These are phyloP conservation scores for Antennarius striatus DNA, from an alignment of 2,113 vertebrate genomes.

Conservation along the genomic window DNA sequence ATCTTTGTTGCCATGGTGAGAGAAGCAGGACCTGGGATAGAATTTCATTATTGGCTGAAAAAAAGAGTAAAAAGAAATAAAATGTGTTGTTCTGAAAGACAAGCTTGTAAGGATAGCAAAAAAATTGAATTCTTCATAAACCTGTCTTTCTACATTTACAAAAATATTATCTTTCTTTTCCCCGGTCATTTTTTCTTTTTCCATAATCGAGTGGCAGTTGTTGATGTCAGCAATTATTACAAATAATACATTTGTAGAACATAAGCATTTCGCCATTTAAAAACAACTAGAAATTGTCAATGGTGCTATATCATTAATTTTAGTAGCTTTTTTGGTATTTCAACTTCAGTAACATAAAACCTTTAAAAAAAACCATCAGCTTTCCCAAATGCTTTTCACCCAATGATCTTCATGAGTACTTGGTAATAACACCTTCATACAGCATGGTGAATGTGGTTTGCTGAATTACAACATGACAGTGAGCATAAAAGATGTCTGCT, in stretches of 20 bases:
- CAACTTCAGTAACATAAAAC: too few relatives aligned
- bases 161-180: background rate
- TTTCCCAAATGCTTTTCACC: too few relatives aligned
- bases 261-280: background rate
- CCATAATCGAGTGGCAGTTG: background rate
- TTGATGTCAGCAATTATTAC: slow-evolving; percentile 13
- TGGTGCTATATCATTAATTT: too few relatives aligned
- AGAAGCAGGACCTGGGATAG: slow-evolving; percentile 40
- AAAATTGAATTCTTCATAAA: background rate
- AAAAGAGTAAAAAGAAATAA: slow-evolving; percentile 56
- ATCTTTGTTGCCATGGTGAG: slow-evolving; percentile 66
- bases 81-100: slow-evolving; percentile 48
- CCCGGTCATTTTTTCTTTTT: too few relatives aligned
- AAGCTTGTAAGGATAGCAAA: slow-evolving; percentile 9
- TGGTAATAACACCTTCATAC: too few relatives aligned
- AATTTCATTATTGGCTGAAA: slow-evolving; percentile 55
- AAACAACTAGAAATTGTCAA: too few relatives aligned
- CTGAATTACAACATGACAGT: too few relatives aligned
- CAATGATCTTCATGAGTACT: too few relatives aligned
- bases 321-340: too few relatives aligned
- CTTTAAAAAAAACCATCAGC: too few relatives aligned
- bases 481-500: too few relatives aligned
- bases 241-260: background rate
- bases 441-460: too few relatives aligned
- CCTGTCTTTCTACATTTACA: background rate